Base-by-base conservation (phyloP, 2,888 invertebrate species). In the Trissolcus brochymenae region DNA sequence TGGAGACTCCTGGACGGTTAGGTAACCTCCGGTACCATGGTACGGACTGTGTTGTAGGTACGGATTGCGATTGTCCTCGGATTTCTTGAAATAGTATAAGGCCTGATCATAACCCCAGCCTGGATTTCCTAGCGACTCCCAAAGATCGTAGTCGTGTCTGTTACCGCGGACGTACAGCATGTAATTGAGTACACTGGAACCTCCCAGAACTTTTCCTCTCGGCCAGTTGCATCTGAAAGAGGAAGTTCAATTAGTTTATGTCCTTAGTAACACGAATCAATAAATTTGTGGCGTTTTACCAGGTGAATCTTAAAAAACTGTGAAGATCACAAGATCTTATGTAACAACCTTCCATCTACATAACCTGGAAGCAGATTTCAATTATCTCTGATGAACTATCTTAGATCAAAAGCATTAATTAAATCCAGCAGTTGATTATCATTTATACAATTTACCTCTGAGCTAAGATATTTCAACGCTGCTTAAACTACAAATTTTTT, bases 91-190 rank as follows among this genome's bases (percentile, higher is more conserved):
- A 85, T 96, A 96, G 1, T 94, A 95, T 53, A 96, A 89, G 1
- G 96, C 94, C 79, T 95, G 92, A 41, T 94, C 91, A 88, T 95
- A 96, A 6, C 93, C 93, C 98, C 98, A 98, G 11, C 97, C 97
- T 0, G 92, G 91, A 87, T 96, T 96, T 0, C 97, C 97, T 25
- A 94, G 89, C 0, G 91, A 91, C 41, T 94, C 95, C 97, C 97
- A 98, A 29, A 93, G 91, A 87, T 97, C 95, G 90, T 96, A 98
- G 85, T 97, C 97, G 76, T 78, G 82, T 60, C 87, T 87, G 19
- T 64, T 65, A 9, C 96, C 96, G 57, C 97, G 91, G 0, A 95
- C 93, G 86, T 96, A 96, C 0, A 95, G 90, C 94, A 97, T 94
- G 84, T 93, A 96, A 89, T 97, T 96, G 4, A 95, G 93, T 2